Evolutionary conservation across 2,113 vertebrate species (phyloP).

Genomic region (Oophaga pumilio): DNA sequence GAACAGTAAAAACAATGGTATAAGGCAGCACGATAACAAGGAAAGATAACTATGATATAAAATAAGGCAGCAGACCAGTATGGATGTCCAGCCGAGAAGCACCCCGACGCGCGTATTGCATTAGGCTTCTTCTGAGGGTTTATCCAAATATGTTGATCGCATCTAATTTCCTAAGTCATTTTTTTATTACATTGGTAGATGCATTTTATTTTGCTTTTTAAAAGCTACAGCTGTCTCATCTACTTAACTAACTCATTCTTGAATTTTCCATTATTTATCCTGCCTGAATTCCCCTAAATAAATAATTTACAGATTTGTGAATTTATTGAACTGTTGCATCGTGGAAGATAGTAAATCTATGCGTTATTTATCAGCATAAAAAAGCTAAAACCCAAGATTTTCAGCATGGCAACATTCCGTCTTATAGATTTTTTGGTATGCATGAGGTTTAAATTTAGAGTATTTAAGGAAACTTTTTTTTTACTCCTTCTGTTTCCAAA

Average conservation of each 20-base stretch:
- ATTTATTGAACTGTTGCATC: not conserved
- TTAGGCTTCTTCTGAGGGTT: too few species aligned
- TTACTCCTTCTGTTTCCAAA: too few species aligned
- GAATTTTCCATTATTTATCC: slow-evolving; percentile 15
- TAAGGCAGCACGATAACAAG: too few species aligned
- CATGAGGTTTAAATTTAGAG: not conserved
- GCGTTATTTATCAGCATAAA: not conserved
- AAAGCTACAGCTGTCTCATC: not conserved
- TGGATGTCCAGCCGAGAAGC: too few species aligned
- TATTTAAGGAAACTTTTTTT: too few species aligned
- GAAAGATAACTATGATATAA: too few species aligned
- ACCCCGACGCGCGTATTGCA: too few species aligned
- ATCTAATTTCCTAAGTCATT: not conserved
- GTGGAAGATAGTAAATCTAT: not conserved
- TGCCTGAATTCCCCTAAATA: not conserved
- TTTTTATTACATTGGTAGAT: not conserved
- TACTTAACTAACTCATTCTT: not conserved
- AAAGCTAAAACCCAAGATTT: not conserved
- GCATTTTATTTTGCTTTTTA: not conserved
- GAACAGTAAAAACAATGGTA: too few species aligned
- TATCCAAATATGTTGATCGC: not conserved
- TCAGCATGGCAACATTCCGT: not conserved
- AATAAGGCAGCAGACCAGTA: too few species aligned
- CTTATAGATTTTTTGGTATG: not conserved
- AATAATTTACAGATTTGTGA: not conserved